These are phyloP conservation scores for Zaprionus nigranus DNA, from an alignment of 1,140 invertebrate species.

Conservation along the genomic window DNA sequence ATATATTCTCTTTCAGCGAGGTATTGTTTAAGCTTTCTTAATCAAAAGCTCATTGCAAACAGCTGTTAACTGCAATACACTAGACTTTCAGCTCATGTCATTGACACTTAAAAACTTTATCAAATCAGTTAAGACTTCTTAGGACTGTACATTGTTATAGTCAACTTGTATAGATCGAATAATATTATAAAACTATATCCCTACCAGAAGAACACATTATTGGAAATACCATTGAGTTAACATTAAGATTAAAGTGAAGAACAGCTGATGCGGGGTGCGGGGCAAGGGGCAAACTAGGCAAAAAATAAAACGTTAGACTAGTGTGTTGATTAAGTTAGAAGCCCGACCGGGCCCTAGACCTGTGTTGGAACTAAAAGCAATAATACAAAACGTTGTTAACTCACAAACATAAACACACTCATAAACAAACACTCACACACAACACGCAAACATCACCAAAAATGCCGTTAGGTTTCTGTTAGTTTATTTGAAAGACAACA, in stretches of 20 bases:
- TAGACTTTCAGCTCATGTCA: slow-evolving; percentile 7
- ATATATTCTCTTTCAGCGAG: no score
- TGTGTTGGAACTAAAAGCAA: slow-evolving; percentile 65
- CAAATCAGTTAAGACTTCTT: slow-evolving; percentile 62
- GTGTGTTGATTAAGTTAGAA: slow-evolving; percentile 66
- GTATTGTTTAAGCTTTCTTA: background rate
- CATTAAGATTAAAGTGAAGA: slow-evolving; percentile 57
- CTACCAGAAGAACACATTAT: slow-evolving; percentile 29
- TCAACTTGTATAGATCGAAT: slow-evolving; percentile 49
- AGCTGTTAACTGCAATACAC: background rate
- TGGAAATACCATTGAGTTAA: slow-evolving; percentile 62
- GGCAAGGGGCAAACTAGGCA: slow-evolving; percentile 14
- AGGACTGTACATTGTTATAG: slow-evolving; percentile 49
- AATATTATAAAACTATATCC: slow-evolving; percentile 10
- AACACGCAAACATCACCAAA: slow-evolving; percentile 22
- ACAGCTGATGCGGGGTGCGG: background rate
- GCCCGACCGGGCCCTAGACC: slow-evolving; percentile 45
- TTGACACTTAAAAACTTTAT: slow-evolving; percentile 14
- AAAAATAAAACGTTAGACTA: slow-evolving; percentile 46
- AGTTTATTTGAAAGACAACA: slow-evolving; percentile 68
- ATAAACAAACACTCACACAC: slow-evolving; percentile 9
- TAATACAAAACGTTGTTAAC: slow-evolving; percentile 60
- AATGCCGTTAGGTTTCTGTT: slow-evolving; percentile 66
- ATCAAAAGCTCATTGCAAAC: slow-evolving; percentile 13
- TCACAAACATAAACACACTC: slow-evolving; percentile 36